These are phyloP conservation scores for Epirrita christyi DNA, from an alignment of 2,888 invertebrate species.

Conservation along the genomic window DNA sequence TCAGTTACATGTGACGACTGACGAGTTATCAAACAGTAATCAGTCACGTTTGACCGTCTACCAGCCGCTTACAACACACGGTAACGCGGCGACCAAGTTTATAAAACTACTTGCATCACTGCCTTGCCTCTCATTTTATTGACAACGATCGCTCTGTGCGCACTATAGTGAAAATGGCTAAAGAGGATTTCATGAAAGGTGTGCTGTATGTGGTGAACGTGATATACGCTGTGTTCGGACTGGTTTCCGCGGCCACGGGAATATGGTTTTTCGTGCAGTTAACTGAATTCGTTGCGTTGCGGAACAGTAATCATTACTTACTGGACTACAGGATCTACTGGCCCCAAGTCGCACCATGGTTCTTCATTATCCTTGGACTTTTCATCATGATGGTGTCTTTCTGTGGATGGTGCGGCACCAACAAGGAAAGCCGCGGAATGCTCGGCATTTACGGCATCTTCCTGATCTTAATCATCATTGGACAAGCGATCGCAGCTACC, in stretches of 20 bases:
- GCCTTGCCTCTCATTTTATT: conserved; percentile 70
- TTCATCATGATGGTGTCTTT: conserved; percentile 72
- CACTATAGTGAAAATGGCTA: conserved; percentile 65
- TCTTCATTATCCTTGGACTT: conserved; percentile 73
- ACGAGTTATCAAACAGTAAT: conserved; percentile 36
- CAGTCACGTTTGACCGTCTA: conserved; percentile 40
- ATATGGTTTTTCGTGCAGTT: conserved; percentile 81
- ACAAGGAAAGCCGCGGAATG: conserved; percentile 69
- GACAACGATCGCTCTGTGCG: conserved; percentile 59
- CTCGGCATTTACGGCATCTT: conserved; percentile 72
- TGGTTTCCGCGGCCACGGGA: conserved; percentile 73
- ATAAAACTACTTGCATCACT: conserved; percentile 69
- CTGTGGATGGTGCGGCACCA: conserved; percentile 77
- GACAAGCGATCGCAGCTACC: conserved; percentile 69
- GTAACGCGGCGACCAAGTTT: conserved; percentile 59
- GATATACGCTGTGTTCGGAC: conserved; percentile 74
- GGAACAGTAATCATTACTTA: conserved; percentile 77
- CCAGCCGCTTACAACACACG: conserved; percentile 31
- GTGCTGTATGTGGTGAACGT: conserved; percentile 74
- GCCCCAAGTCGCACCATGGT: conserved; percentile 81
- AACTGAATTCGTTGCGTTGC: conserved; percentile 70
- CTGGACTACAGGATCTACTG: conserved; percentile 78
- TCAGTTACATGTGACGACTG: background rate
- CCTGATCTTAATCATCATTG: conserved; percentile 65
- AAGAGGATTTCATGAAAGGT: conserved; percentile 72